These are phyloP conservation scores for Pelagia noctiluca DNA, from an alignment of 30 jellyfish, hydroid and myxozoan genomes.

Conservation along the genomic window DNA sequence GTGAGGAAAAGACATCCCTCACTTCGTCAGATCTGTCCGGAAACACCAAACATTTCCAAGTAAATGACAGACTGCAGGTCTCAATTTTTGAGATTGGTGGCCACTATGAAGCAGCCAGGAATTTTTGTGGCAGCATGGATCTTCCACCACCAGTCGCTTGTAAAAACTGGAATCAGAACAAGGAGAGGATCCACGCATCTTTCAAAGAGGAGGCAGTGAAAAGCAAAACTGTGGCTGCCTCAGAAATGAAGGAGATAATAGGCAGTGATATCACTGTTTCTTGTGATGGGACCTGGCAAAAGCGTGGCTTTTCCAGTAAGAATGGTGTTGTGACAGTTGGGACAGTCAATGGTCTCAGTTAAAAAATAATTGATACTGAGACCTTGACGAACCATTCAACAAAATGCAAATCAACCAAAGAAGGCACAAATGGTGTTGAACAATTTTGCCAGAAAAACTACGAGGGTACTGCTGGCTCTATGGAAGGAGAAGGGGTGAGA, in stretches of 20 bases:
- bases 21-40: too few relatives aligned
- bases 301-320: constrained; percentile 30
- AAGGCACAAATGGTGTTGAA: neutral
- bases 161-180: too few relatives aligned
- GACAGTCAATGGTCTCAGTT: neutral
- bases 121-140: too few relatives aligned
- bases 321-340: constrained; percentile 5
- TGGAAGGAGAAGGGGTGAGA: constrained; percentile 1
- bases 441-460: constrained; percentile 3
- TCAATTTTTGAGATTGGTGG: too few relatives aligned
- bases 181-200: too few relatives aligned
- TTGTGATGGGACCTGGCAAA: constrained; percentile 50
- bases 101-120: too few relatives aligned
- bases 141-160: too few relatives aligned
- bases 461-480: constrained; percentile 10
- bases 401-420: neutral
- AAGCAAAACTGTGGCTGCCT: too few relatives aligned
- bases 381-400: neutral
- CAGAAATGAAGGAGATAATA: neutral
- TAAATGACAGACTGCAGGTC: too few relatives aligned
- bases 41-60: too few relatives aligned
- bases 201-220: too few relatives aligned
- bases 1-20: too few relatives aligned
- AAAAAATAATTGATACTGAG: neutral
- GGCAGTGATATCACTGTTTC: constrained; percentile 24